Conservation (phyloP, 2,888 invertebrate genomes). For the Tenthredo amoena region DNA sequence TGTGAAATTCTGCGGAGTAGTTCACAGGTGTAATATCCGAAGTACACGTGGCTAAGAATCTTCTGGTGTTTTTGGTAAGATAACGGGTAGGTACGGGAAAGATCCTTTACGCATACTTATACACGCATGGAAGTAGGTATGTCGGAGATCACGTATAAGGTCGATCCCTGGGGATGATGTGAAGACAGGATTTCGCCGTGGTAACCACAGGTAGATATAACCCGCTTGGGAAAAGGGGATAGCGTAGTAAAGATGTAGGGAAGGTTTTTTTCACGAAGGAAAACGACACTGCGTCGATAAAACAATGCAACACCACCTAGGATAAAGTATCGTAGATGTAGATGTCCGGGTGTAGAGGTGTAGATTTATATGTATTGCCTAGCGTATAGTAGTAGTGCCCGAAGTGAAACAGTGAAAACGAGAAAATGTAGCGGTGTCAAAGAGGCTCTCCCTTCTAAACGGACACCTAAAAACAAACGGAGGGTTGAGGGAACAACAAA, state of each 20-base stretch:
- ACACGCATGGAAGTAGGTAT: neutral
- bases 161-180: slow-evolving; percentile 4
- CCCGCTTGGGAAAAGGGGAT: neutral
- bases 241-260: neutral
- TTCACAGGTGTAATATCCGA: slow-evolving; percentile 2
- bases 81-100: neutral
- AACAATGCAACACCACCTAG: slow-evolving; percentile 22
- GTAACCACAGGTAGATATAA: slow-evolving; percentile 3
- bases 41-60: slow-evolving; percentile 8
- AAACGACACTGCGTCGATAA: neutral
- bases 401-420: neutral
- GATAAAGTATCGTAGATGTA: neutral
- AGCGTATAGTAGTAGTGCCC: neutral
- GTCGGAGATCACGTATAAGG: neutral
- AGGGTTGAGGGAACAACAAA: neutral
- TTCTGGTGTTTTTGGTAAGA: neutral
- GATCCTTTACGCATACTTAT: neutral
- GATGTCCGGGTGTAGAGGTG: neutral
- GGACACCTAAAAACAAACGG: slow-evolving; percentile 46
- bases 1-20: neutral
- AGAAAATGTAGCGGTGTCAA: slow-evolving; percentile 7
- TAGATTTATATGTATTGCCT: neutral
- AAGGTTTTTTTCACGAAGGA: neutral
- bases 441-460: slow-evolving; percentile 7
- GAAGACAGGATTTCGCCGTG: neutral